Conservation (phyloP, 1,140 invertebrate genomes). For the Ceratosolen fusciceps region DNA sequence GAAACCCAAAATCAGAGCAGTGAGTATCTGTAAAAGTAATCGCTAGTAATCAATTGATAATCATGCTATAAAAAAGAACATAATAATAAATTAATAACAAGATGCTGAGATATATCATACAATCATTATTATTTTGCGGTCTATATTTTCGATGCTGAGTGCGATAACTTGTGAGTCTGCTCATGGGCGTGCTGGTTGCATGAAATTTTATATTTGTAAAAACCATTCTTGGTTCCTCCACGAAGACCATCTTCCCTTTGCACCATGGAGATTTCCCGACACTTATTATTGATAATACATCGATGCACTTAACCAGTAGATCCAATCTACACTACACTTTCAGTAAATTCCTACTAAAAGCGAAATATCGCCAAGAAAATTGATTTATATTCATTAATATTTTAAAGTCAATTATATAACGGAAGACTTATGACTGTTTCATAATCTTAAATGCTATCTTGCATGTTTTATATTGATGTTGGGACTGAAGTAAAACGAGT, state of each 20-base stretch:
- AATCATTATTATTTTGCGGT: slow-evolving; percentile 69
- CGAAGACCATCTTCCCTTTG: slow-evolving; percentile 66
- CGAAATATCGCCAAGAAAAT: not conserved
- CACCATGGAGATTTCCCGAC: not conserved
- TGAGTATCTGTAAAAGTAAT: too few relatives aligned
- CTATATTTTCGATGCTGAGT: slow-evolving; percentile 62
- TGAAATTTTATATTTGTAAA: slow-evolving; percentile 69
- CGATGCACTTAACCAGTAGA: slow-evolving; percentile 22
- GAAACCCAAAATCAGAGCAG: too few relatives aligned
- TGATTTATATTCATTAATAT: slow-evolving; percentile 6
- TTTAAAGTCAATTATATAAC: not conserved
- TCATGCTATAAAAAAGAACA: too few relatives aligned
- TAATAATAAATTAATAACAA: too few relatives aligned
- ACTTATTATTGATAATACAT: slow-evolving; percentile 63
- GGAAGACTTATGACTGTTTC: too few relatives aligned
- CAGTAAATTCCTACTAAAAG: not conserved
- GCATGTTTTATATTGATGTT: slow-evolving; percentile 50
- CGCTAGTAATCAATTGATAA: too few relatives aligned
- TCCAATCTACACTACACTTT: not conserved
- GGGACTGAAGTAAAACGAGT: slow-evolving; percentile 65
- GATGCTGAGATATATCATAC: slow-evolving; percentile 52
- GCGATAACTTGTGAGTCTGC: slow-evolving; percentile 60
- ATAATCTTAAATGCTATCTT: not conserved
- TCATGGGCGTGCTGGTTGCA: slow-evolving; percentile 69
- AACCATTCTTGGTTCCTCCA: slow-evolving; percentile 70